Percentiles rank a stretch among this genome's conserved stretches.
Evolutionary conservation across 1,140 invertebrate species (phyloP).

Genomic region (Hylaeus volcanicus): DNA sequence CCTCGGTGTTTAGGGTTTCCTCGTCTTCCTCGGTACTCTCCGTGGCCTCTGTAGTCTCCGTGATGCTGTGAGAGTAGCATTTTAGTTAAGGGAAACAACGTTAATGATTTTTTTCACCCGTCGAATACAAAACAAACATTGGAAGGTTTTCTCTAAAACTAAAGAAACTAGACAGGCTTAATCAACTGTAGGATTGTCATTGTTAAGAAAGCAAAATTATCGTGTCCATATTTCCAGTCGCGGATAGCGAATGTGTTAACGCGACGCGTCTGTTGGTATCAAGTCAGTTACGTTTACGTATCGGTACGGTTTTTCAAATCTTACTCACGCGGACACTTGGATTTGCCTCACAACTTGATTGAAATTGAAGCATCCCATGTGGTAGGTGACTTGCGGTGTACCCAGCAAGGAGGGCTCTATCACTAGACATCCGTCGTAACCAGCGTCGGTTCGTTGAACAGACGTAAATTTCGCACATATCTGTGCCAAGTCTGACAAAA

Average conservation of each 20-base stretch:
- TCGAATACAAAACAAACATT: too few relatives aligned
- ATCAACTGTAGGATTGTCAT: too few relatives aligned
- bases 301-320: neutral
- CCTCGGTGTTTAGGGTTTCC: conserved; percentile 76
- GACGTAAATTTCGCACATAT: conserved; percentile 80
- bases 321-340: conserved; percentile 72
- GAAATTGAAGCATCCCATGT: conserved; percentile 81
- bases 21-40: conserved; percentile 72
- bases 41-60: conserved; percentile 63
- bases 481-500: conserved; percentile 80
- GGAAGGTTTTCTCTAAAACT: too few relatives aligned
- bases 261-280: too few relatives aligned
- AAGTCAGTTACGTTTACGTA: neutral
- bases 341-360: conserved; percentile 77
- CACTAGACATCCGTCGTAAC: conserved; percentile 79
- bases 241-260: too few relatives aligned
- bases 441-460: conserved; percentile 69
- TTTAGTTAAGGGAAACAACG: neutral
- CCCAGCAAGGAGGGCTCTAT: conserved; percentile 80
- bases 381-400: conserved; percentile 78
- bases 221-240: too few relatives aligned
- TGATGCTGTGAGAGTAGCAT: conserved; percentile 22
- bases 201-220: too few relatives aligned
- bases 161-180: too few relatives aligned
- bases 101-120: too few relatives aligned